Percentiles rank a stretch among this genome's conserved stretches.
phyloP scores from a whole-genome alignment of 2,797 vertebrate species.

The Sciurus carolinensis region DNA sequence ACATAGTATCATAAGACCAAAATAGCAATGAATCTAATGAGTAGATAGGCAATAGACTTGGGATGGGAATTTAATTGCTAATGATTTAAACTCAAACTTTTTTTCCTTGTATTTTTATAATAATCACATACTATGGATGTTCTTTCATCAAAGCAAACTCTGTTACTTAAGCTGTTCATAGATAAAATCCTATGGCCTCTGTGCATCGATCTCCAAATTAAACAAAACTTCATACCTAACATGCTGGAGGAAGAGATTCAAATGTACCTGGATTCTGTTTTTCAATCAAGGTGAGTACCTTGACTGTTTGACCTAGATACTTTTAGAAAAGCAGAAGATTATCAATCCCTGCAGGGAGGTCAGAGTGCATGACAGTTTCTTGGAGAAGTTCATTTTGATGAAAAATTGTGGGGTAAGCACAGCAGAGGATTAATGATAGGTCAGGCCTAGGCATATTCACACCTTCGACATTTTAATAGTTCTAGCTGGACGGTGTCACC shows the following conservation, averaged over 20 bases:
- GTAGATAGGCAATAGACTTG: constrained; percentile 55
- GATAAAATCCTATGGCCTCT: not conserved
- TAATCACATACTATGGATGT: not conserved
- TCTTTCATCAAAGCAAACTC: not conserved
- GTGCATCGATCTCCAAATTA: not conserved
- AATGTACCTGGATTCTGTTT: not conserved
- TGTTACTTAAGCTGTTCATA: not conserved
- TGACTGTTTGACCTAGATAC: not conserved
- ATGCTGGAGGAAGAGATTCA: not conserved
- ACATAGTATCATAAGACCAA: not conserved
- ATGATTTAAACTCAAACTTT: not conserved
- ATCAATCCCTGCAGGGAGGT: not conserved
- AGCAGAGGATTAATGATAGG: not conserved
- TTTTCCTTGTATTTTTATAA: not conserved
- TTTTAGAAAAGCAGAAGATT: not conserved
- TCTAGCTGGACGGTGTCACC: not conserved
- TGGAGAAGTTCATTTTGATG: not conserved
- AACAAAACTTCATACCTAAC: not conserved
- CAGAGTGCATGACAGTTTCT: not conserved
- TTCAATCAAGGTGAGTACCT: not conserved
- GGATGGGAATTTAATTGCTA: constrained; percentile 54
- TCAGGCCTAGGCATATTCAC: not conserved
- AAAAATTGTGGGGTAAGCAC: not conserved
- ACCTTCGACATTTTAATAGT: not conserved
- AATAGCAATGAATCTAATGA: not conserved